phyloP scores from a whole-genome alignment of 2,888 invertebrate genomes.

The Spilosoma lubricipeda region DNA sequence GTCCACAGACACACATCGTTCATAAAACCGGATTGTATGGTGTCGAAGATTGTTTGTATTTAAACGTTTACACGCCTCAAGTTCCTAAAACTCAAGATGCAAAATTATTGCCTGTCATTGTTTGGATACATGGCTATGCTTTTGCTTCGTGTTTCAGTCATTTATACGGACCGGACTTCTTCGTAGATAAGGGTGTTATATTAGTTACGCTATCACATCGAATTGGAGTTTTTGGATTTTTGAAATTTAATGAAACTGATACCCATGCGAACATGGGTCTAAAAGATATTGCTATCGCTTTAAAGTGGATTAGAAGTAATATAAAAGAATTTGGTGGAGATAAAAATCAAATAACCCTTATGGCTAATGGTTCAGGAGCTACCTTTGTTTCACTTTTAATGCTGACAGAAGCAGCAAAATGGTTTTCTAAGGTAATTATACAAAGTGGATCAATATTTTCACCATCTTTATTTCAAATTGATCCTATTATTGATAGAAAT shows the following conservation, averaged over 20 bases:
- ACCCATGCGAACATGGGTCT: constrained; percentile 78
- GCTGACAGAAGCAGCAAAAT: constrained; percentile 66
- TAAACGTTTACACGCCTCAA: constrained; percentile 89
- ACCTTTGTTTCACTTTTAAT: constrained; percentile 71
- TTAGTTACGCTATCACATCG: constrained; percentile 75
- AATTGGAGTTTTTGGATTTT: constrained; percentile 78
- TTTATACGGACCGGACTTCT: constrained; percentile 76
- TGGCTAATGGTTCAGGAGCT: constrained; percentile 77
- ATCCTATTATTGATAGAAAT: constrained; percentile 60
- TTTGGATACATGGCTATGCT: constrained; percentile 81
- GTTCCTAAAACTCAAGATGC: constrained; percentile 59
- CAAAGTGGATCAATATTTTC: constrained; percentile 79
- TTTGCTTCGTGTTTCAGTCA: constrained; percentile 80
- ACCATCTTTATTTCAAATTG: constrained; percentile 70
- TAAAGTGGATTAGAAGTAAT: constrained; percentile 79
- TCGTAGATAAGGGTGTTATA: constrained; percentile 75
- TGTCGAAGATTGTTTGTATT: constrained; percentile 87
- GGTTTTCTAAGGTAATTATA: constrained; percentile 78
- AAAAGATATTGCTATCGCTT: constrained; percentile 76
- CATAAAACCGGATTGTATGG: constrained; percentile 76
- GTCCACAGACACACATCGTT: constrained; percentile 87
- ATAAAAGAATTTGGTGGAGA: constrained; percentile 74
- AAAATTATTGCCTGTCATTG: constrained; percentile 65
- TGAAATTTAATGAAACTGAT: constrained; percentile 70
- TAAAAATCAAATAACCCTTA: constrained; percentile 70